Percentiles rank a stretch among this genome's conserved stretches.
phyloP scores from a whole-genome alignment of 2,888 invertebrate species.

The Gerris lacustris region DNA sequence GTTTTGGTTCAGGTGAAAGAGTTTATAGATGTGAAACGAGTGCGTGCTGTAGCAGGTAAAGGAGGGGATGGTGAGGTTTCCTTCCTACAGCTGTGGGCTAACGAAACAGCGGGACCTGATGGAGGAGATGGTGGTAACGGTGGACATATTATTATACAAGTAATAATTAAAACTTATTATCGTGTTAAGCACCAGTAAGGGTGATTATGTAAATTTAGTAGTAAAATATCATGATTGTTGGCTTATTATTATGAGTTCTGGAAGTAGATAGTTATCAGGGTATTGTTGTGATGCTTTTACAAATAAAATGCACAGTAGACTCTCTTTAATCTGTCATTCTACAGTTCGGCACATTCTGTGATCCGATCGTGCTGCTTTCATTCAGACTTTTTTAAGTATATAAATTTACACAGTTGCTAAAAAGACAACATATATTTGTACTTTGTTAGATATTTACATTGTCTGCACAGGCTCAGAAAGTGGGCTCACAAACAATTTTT shows the following conservation, averaged over 20 bases:
- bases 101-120: conserved; percentile 85
- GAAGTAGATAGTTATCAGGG: too few relatives aligned
- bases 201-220: conserved; percentile 10
- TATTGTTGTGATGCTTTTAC: too few relatives aligned
- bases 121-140: conserved; percentile 96
- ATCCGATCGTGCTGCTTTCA: too few relatives aligned
- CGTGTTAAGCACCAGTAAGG: background rate
- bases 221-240: conserved; percentile 6
- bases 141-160: conserved; percentile 78
- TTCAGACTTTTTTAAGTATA: too few relatives aligned
- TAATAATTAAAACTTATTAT: conserved; percentile 30
- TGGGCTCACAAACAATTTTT: too few relatives aligned
- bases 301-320: too few relatives aligned
- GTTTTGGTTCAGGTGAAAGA: conserved; percentile 14
- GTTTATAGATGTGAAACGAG: conserved; percentile 28
- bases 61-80: conserved; percentile 91
- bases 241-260: background rate
- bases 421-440: too few relatives aligned
- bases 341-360: too few relatives aligned
- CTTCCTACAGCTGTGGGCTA: conserved; percentile 66
- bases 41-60: conserved; percentile 63
- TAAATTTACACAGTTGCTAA: too few relatives aligned
- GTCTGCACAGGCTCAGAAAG: too few relatives aligned
- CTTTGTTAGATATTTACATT: too few relatives aligned
- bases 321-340: too few relatives aligned